Evolutionary conservation across 2,113 vertebrate genomes (phyloP).

Genomic region (Onychostoma macrolepis): DNA sequence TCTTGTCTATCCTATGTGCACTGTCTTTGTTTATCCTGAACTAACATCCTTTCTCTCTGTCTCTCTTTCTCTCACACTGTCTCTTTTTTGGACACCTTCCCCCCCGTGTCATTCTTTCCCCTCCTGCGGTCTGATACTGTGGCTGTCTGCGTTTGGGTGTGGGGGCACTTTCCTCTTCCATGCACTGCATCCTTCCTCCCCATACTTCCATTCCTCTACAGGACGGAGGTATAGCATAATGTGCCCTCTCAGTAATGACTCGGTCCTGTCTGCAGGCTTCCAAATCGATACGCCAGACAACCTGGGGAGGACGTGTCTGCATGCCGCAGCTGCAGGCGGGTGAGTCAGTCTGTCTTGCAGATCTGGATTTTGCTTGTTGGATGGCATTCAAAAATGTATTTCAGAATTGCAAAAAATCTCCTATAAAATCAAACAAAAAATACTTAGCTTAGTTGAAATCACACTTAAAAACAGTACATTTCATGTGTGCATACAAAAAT

Average conservation of each 20-base stretch:
- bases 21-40: slow-evolving; percentile 48
- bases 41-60: slow-evolving; percentile 37
- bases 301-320: slow-evolving; percentile 95
- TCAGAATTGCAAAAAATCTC: neutral
- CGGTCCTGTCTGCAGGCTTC: slow-evolving; percentile 97
- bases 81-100: slow-evolving; percentile 31
- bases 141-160: slow-evolving; percentile 48
- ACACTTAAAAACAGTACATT: neutral
- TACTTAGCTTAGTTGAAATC: neutral
- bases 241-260: slow-evolving; percentile 93
- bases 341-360: slow-evolving; percentile 72
- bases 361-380: neutral
- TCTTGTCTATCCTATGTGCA: neutral
- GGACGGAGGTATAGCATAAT: slow-evolving; percentile 94
- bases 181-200: slow-evolving; percentile 17
- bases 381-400: neutral
- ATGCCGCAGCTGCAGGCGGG: slow-evolving; percentile 96
- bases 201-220: slow-evolving; percentile 74
- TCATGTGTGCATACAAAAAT: neutral
- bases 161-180: slow-evolving; percentile 32
- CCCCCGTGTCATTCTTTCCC: slow-evolving; percentile 32
- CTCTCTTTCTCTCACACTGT: slow-evolving; percentile 39
- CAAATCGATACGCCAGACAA: slow-evolving; percentile 96
- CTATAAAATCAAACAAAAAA: neutral
- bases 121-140: slow-evolving; percentile 29